Percentiles rank a stretch among this genome's conserved stretches.
Evolutionary conservation across 64 coral and sea anemone genomes (phyloP).

Genomic region (Astreopora myriophthalma): DNA sequence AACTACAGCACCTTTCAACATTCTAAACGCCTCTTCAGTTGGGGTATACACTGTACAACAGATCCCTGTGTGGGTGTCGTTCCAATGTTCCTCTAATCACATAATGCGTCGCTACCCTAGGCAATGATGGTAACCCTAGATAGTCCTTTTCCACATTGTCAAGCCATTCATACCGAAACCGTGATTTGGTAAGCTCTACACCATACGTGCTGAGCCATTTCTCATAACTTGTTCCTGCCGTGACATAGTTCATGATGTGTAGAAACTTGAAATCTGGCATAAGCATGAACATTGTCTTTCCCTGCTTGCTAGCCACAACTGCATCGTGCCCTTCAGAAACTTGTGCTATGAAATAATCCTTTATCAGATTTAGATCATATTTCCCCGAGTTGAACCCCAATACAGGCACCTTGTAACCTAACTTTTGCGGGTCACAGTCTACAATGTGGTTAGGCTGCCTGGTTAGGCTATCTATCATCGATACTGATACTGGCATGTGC

Average conservation of each 20-base stretch:
- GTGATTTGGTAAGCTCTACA: not conserved
- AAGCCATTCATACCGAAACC: conserved; percentile 51
- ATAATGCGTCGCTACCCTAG: no score
- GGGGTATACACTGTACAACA: no score
- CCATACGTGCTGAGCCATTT: conserved; percentile 34
- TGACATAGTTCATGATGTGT: not conserved
- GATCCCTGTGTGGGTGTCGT: no score
- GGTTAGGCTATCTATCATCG: not conserved
- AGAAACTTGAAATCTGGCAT: conserved; percentile 24
- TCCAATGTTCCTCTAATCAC: no score
- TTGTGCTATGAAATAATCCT: not conserved
- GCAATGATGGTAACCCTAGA: not conserved
- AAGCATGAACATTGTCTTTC: no score
- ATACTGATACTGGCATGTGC: conserved; percentile 39
- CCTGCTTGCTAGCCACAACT: not conserved
- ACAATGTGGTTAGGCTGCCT: conserved; percentile 4
- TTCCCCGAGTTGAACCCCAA: conserved; percentile 20
- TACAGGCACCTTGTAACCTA: conserved; percentile 17
- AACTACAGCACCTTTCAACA: no score
- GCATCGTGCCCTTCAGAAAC: not conserved
- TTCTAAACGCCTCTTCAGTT: no score
- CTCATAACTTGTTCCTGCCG: conserved; percentile 1
- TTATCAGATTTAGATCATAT: conserved; percentile 28
- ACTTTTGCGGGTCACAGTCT: not conserved
- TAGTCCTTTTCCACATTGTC: conserved; percentile 38